These are phyloP conservation scores for Grammomys dolichurus DNA, from an alignment of 2,113 vertebrate species.

Conservation along the genomic window DNA sequence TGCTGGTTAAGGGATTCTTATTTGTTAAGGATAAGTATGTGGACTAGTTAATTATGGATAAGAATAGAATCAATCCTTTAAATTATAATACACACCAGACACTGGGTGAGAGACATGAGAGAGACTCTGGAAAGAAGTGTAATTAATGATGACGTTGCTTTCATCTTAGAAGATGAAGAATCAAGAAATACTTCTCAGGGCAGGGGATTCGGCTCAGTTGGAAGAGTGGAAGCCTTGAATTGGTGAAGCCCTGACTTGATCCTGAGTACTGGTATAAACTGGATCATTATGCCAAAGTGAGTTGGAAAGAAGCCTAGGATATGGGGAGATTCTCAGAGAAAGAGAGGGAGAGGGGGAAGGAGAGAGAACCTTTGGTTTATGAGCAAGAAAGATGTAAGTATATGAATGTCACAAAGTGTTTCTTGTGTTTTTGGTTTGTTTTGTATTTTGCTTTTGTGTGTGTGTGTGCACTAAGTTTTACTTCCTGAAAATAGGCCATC, in stretches of 20 bases:
- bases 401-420: not conserved
- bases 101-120: not conserved
- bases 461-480: not conserved
- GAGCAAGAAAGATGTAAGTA: not conserved
- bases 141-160: not conserved
- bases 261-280: not conserved
- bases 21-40: not conserved
- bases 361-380: not conserved
- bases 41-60: not conserved
- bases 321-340: not conserved
- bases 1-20: not conserved
- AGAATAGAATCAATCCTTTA: slow-evolving; percentile 31
- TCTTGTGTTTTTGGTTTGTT: not conserved
- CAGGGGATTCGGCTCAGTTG: not conserved
- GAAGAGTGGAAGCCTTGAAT: not conserved
- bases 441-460: not conserved
- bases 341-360: not conserved
- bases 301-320: not conserved
- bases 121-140: not conserved
- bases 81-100: not conserved
- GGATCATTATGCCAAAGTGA: not conserved
- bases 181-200: not conserved
- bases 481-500: slow-evolving; percentile 25
- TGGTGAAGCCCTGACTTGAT: not conserved
- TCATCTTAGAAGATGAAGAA: not conserved